Evolutionary conservation across 2,888 invertebrate genomes (phyloP), one percentile per base, ranked within the genome.

Genomic region (Candidula unifasciata): DNA sequence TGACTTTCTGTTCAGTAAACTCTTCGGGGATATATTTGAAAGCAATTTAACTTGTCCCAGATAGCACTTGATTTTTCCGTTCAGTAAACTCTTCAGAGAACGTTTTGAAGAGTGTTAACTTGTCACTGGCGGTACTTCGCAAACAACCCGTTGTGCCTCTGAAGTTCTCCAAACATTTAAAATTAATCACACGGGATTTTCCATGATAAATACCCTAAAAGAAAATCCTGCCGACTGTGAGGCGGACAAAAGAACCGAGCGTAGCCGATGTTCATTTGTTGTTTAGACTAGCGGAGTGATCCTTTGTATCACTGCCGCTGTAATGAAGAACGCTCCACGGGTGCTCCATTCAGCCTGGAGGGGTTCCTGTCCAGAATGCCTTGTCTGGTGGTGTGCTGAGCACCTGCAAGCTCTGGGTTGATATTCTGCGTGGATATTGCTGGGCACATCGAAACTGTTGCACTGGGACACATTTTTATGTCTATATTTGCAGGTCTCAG

Each of bases 141-240:
- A 66, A 66, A 66, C 79, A 13, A 27, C 44, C 18, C 0, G n/a
- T 35, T 37, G 5, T 18, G n/a, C 44, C 30, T 3, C 79, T n/a
- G n/a, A 30, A 44, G 64, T 68, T 66, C 52, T n/a, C 37, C 79
- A 66, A 52, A 44, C 66, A 21, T 68, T 66, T 68, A 79, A 30
- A 79, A 27, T 66, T 66, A 24, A 66, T 79, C 35, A 52, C 27
- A 44, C 27, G 27, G 30, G 79, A 68, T 79, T 79, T 66, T 18
- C 66, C 37, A 66, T 44, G 66, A 79, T 79, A 79, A 79, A 79
- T 79, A 52, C 44, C 68, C 30, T 5, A 27, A 68, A 44, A 79
- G 54, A 68, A 57, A 30, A 79, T 66, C 66, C 5, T 27, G 27
- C 66, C 21, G 10, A 37, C 8, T 44, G 16, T 30, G 44, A 10